phyloP scores from a whole-genome alignment of 2,113 vertebrate species.

The Carollia perspicillata region DNA sequence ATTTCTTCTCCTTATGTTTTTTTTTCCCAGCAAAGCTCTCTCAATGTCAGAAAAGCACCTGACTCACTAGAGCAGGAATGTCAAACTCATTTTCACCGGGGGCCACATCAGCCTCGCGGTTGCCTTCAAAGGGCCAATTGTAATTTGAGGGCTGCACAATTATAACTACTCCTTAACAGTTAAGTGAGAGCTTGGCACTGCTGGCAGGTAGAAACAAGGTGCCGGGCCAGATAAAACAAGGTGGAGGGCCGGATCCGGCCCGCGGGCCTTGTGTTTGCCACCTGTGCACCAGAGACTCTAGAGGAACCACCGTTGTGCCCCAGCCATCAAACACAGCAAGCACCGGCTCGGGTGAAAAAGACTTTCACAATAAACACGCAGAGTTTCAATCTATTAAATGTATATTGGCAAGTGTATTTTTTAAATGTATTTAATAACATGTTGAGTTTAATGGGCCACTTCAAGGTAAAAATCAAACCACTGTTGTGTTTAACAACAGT shows the following conservation, averaged over 20 bases:
- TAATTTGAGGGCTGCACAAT: too few relatives aligned
- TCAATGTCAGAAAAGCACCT: not conserved
- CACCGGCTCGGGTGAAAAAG: not conserved
- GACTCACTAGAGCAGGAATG: not conserved
- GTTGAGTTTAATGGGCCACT: constrained; percentile 17
- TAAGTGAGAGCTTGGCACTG: too few relatives aligned
- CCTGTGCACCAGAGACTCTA: not conserved
- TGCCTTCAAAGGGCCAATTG: too few relatives aligned
- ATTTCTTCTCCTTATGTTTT: not conserved
- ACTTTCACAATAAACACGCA: not conserved
- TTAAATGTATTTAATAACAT: constrained; percentile 33
- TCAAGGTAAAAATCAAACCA: constrained; percentile 52
- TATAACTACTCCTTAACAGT: too few relatives aligned
- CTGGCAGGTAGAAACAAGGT: too few relatives aligned
- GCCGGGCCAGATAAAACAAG: too few relatives aligned
- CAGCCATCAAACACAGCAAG: not conserved
- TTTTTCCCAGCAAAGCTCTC: not conserved
- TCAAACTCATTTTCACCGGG: too few relatives aligned
- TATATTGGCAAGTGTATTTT: not conserved
- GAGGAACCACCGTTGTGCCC: not conserved
- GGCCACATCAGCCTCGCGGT: too few relatives aligned
- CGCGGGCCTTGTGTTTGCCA: too few relatives aligned
- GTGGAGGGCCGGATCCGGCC: too few relatives aligned
- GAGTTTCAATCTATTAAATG: constrained; percentile 6
- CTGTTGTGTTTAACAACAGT: constrained; percentile 21